Evolutionary conservation across 2,113 vertebrate species (phyloP).

Genomic region (Malurus alboscapulatus): DNA sequence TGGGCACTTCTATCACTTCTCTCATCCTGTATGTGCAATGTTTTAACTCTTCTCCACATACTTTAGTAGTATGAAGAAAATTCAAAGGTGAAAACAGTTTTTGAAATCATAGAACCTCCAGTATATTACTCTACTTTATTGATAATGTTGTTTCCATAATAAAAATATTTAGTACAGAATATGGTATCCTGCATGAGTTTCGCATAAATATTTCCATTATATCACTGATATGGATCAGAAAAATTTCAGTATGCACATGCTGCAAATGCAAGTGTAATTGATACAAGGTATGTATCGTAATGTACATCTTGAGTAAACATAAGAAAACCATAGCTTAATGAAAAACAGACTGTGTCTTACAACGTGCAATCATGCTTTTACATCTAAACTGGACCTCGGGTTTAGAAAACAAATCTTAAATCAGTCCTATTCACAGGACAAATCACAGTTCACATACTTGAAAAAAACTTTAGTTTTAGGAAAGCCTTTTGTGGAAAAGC

Average conservation of each 20-base stretch:
- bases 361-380: conserved; percentile 29
- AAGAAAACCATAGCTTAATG: conserved; percentile 53
- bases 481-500: conserved; percentile 33
- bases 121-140: background rate
- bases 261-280: conserved; percentile 65
- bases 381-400: conserved; percentile 39
- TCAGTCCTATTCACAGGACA: conserved; percentile 35
- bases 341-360: conserved; percentile 55
- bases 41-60: background rate
- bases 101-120: background rate
- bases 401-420: conserved; percentile 62
- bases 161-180: conserved; percentile 17
- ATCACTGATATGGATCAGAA: conserved; percentile 50
- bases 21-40: accelerated
- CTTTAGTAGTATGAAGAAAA: background rate
- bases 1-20: background rate
- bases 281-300: conserved; percentile 67
- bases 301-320: conserved; percentile 66
- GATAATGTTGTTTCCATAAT: conserved; percentile 17
- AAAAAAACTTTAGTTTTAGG: conserved; percentile 29
- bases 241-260: conserved; percentile 44
- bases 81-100: background rate
- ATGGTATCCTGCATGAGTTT: background rate
- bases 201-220: conserved; percentile 53
- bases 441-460: conserved; percentile 53